phyloP scores from a whole-genome alignment of 1,140 invertebrate species.

The Pteromalus puparum region DNA sequence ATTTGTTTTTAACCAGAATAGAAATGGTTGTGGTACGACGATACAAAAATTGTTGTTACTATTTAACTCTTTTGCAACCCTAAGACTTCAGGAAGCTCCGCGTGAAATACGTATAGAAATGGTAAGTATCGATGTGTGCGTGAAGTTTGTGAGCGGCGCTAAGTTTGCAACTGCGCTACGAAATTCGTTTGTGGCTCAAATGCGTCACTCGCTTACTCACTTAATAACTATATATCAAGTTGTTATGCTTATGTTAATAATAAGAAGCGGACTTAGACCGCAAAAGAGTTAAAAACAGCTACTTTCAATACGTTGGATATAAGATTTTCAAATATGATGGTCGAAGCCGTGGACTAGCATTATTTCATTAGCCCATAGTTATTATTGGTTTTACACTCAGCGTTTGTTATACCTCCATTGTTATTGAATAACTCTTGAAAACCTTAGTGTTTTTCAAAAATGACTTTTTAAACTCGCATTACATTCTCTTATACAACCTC shows the following conservation, averaged over 20 bases:
- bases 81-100: background rate
- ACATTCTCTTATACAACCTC: constrained; percentile 45
- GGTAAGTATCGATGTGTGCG: background rate
- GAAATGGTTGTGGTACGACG: background rate
- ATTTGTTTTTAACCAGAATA: background rate
- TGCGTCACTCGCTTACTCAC: background rate
- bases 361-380: background rate
- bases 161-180: background rate
- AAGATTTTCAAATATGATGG: background rate
- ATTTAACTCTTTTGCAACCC: background rate
- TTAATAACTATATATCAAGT: background rate
- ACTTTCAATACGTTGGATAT: background rate
- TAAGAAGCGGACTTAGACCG: background rate
- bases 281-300: background rate
- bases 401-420: background rate
- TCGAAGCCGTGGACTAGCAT: background rate
- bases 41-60: background rate
- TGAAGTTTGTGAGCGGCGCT: background rate
- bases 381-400: constrained; percentile 6
- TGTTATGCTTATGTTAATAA: background rate
- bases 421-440: background rate
- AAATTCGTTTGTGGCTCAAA: background rate
- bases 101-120: background rate
- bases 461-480: constrained; percentile 38
- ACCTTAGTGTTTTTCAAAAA: background rate